These are phyloP conservation scores for Calcarius lapponicus DNA, from an alignment of 2,797 vertebrate species.

Conservation along the genomic window DNA sequence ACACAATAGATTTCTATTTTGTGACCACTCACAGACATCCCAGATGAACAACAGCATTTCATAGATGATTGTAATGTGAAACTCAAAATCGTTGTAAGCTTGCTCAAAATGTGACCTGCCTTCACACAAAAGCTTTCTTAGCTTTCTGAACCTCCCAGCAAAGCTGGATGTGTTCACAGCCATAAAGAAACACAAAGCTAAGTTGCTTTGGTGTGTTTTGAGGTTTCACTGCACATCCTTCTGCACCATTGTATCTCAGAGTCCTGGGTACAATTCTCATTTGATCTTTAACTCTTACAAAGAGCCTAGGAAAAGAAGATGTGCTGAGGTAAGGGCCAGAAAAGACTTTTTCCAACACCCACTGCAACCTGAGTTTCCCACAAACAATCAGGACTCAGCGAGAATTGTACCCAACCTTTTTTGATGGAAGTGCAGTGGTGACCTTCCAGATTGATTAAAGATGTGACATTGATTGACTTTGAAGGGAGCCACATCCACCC, in stretches of 20 bases:
- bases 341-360: neutral
- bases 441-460: slow-evolving; percentile 61
- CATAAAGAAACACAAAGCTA: neutral
- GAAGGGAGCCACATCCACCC: slow-evolving; percentile 67
- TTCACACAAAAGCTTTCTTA: neutral
- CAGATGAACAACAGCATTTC: neutral
- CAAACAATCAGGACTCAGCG: slow-evolving; percentile 48
- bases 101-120: neutral
- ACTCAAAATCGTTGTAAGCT: neutral
- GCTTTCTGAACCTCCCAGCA: neutral
- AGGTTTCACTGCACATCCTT: neutral
- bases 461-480: slow-evolving; percentile 65
- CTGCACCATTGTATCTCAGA: neutral
- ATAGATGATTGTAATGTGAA: neutral
- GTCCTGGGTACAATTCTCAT: neutral
- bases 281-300: neutral
- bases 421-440: slow-evolving; percentile 10
- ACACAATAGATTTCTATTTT: neutral
- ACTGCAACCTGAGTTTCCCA: slow-evolving; percentile 42
- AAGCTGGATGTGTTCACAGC: neutral
- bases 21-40: neutral
- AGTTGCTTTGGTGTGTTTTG: neutral
- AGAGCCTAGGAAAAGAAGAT: neutral
- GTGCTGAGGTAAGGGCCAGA: slow-evolving; percentile 26
- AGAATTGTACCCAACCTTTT: slow-evolving; percentile 46